phyloP scores from a whole-genome alignment of 2,888 invertebrate species.

The Meiosimyza decipiens region DNA sequence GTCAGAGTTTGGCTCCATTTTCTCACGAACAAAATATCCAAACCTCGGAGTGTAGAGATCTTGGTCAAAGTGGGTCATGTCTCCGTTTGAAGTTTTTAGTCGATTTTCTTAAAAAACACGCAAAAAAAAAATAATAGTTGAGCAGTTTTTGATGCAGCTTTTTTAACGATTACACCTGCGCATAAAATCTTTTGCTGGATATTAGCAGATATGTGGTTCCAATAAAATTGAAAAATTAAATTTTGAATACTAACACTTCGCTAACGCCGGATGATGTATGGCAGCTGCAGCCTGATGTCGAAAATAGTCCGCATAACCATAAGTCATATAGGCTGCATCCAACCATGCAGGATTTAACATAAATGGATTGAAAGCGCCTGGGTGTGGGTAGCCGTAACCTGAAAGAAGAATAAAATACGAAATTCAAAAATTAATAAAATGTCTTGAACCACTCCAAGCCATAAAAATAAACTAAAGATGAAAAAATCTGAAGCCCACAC shows the following conservation, averaged over 20 bases:
- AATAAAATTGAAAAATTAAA: conserved; percentile 44
- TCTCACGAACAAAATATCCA: too few relatives aligned
- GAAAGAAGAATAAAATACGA: conserved; percentile 55
- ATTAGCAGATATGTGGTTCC: conserved; percentile 40
- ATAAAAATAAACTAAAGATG: not conserved
- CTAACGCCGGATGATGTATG: conserved; percentile 70
- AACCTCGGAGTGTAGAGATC: too few relatives aligned
- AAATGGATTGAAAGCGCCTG: conserved; percentile 81
- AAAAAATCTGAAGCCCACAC: not conserved
- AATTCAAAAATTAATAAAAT: conserved; percentile 43
- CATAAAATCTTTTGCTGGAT: conserved; percentile 6
- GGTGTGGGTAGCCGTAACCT: conserved; percentile 86
- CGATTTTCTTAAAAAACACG: too few relatives aligned
- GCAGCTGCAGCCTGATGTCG: conserved; percentile 69
- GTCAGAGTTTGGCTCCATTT: too few relatives aligned
- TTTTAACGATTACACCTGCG: too few relatives aligned
- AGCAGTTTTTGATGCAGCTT: too few relatives aligned
- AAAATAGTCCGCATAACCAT: conserved; percentile 80
- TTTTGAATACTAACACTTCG: conserved; percentile 72
- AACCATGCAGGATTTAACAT: conserved; percentile 86
- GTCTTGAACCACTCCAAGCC: not conserved
- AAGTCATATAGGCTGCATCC: conserved; percentile 85
- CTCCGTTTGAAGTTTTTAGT: too few relatives aligned
- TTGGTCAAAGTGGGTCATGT: too few relatives aligned
- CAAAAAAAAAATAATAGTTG: too few relatives aligned